Base-by-base conservation (phyloP, 2,113 vertebrate genomes). In the Oostethus manadensis region DNA sequence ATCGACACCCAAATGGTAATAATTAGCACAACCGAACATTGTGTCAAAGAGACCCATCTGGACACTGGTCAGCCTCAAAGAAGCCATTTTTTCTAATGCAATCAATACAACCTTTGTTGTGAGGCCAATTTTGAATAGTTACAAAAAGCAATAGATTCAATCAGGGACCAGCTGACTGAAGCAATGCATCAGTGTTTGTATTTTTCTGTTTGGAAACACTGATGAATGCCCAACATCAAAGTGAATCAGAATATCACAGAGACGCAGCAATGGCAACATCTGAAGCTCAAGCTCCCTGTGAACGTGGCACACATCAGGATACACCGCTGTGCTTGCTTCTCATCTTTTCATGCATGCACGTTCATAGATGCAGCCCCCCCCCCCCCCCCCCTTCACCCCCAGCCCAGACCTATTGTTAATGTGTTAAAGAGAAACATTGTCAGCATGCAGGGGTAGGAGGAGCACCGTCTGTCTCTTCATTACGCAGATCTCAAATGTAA, bases 121-220 rank as follows among this genome's bases (percentile, higher is more conserved):
- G 56, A 63, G 66, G 85, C 82, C 84, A 86, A 87, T 75, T 72
- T 56, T 78, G 64, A 87, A 87, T 84, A 84, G 87, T 86, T 82
- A 81, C 77, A 78, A 88, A 55, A 83, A 84, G 80, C 85, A 77
- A 82, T 79, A 79, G 82, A 80, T 80, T 85, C 73, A 85, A 85
- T 81, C 76, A 72, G 70, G 65, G 76, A 85, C 69, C 77, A 79
- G 83, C 81, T 88, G 84, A 82, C 67, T 79, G 72, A 78, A 74
- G 83, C 69, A 33, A 72, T 33, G 60, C 51, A 62, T 40, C n/a
- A n/a, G 62, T 1, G 47, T 8, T 55, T 60, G 58, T 69, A n/a
- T 66, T 73, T 73, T 64, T 21, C 51, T 71, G 76, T 81, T 56
- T 62, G 68, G 48, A 53, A 43, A 60, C 43, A 21, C 66, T 40